These are phyloP conservation scores for Caenorhabditis sp. DNA, from an alignment of 2,888 invertebrate genomes.

Conservation along the genomic window DNA sequence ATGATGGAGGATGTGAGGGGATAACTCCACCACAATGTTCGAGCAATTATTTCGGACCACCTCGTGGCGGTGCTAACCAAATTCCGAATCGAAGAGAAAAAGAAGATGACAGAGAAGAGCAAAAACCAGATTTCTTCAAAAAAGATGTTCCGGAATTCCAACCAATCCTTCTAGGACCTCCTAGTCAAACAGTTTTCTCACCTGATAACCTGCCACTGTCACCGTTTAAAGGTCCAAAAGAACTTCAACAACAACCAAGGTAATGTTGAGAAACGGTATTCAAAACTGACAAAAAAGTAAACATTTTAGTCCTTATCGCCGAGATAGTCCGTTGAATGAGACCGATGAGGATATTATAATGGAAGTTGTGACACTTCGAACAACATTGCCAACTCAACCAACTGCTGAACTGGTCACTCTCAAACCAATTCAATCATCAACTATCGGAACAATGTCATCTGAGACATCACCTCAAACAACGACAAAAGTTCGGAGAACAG, in stretches of 20 bases:
- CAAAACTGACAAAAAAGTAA: background rate
- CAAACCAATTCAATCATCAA: constrained; percentile 14
- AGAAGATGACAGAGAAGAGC: background rate
- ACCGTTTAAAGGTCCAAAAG: constrained; percentile 31
- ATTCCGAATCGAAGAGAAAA: constrained; percentile 4
- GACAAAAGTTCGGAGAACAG: constrained; percentile 30
- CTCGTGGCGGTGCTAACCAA: background rate
- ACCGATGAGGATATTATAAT: constrained; percentile 39
- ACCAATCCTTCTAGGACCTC: constrained; percentile 33
- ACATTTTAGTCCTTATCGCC: constrained; percentile 14
- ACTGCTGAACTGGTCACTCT: constrained; percentile 29
- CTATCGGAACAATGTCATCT: constrained; percentile 1
- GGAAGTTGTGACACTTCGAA: constrained; percentile 28
- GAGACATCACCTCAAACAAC: constrained; percentile 5
- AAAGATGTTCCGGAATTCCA: constrained; percentile 15
- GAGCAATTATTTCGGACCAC: constrained; percentile 1
- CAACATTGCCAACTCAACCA: constrained; percentile 11
- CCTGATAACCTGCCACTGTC: constrained; percentile 6
- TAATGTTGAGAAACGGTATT: background rate
- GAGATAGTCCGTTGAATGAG: constrained; percentile 49
- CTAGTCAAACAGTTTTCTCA: constrained; percentile 25
- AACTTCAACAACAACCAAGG: constrained; percentile 6
- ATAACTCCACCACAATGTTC: constrained; percentile 49
- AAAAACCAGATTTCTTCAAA: background rate
- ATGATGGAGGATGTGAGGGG: constrained; percentile 70